A percentile compares a stretch with the other conserved stretches of the same genome.
Evolutionary conservation across 2,888 invertebrate species (phyloP).

Genomic region (Eupithecia inturbata): DNA sequence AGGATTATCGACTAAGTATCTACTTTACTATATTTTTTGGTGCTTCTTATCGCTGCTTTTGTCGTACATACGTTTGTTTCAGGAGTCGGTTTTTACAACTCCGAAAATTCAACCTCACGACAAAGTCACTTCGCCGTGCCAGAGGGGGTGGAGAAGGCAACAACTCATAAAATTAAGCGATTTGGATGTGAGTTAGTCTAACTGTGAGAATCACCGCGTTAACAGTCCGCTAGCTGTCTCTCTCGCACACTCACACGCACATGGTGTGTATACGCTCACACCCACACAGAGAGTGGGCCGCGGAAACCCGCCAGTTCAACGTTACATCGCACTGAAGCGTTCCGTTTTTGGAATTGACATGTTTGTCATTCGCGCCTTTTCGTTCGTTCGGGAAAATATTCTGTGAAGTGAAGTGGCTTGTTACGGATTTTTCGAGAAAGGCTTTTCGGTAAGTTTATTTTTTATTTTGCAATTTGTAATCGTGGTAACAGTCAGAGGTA

Average conservation of each 20-base stretch:
- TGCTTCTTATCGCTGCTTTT: not conserved
- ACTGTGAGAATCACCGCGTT: conserved; percentile 82
- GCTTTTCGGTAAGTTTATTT: conserved; percentile 12
- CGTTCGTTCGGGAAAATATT: conserved; percentile 43
- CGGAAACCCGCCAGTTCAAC: conserved; percentile 52
- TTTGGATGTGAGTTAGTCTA: conserved; percentile 84
- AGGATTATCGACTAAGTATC: no score
- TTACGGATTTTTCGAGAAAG: conserved; percentile 37
- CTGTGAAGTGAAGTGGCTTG: conserved; percentile 38
- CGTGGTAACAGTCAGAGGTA: not conserved
- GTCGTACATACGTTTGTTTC: not conserved
- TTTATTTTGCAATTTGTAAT: not conserved
- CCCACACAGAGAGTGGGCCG: conserved; percentile 33
- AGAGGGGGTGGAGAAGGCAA: conserved; percentile 84
- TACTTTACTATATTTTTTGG: not conserved
- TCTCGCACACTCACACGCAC: conserved; percentile 62
- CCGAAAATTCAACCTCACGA: conserved; percentile 42
- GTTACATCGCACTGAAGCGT: conserved; percentile 54
- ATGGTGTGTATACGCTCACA: conserved; percentile 40
- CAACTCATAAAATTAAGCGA: conserved; percentile 86
- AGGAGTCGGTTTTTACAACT: not conserved
- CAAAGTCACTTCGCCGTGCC: conserved; percentile 65
- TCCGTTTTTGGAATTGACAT: conserved; percentile 50
- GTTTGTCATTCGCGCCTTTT: conserved; percentile 59
- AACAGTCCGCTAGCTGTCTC: conserved; percentile 73